Conservation (phyloP, 1,140 invertebrate species). For the Heliconius nattereri region DNA sequence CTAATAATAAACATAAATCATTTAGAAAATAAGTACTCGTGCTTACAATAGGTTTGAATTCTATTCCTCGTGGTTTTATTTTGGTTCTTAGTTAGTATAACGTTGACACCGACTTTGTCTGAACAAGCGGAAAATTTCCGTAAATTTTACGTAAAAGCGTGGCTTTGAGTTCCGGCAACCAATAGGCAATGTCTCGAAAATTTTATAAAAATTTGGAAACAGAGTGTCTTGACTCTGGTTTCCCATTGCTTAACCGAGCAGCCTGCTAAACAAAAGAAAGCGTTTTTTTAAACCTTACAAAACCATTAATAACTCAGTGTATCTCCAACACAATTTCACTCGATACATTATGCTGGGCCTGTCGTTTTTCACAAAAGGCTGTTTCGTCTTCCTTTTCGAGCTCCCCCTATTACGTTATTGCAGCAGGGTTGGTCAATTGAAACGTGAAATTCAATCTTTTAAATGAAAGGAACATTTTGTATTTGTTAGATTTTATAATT, state of each 20-base stretch:
- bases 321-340: not conserved
- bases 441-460: slow-evolving; percentile 14
- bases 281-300: not conserved
- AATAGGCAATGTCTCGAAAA: too few species aligned
- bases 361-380: slow-evolving; percentile 22
- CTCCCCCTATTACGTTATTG: not conserved
- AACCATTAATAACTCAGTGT: not conserved
- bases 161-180: too few species aligned
- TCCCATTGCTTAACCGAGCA: too few species aligned
- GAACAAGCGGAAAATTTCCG: too few species aligned
- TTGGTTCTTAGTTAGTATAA: too few species aligned
- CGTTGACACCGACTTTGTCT: too few species aligned
- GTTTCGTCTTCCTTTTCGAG: slow-evolving; percentile 15
- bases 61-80: too few species aligned
- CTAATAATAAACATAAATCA: not conserved
- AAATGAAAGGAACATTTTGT: not conserved
- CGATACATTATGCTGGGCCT: slow-evolving; percentile 19
- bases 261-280: too few species aligned
- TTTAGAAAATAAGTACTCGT: not conserved
- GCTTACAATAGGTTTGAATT: not conserved
- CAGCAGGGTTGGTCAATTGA: slow-evolving; percentile 6
- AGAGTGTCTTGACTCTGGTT: too few species aligned
- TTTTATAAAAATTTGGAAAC: too few species aligned
- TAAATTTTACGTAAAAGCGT: too few species aligned
- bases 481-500: not conserved